Evolutionary conservation across 1,140 invertebrate species (phyloP), one percentile per base, ranked within the genome.

Genomic region (Bombyx mori): DNA sequence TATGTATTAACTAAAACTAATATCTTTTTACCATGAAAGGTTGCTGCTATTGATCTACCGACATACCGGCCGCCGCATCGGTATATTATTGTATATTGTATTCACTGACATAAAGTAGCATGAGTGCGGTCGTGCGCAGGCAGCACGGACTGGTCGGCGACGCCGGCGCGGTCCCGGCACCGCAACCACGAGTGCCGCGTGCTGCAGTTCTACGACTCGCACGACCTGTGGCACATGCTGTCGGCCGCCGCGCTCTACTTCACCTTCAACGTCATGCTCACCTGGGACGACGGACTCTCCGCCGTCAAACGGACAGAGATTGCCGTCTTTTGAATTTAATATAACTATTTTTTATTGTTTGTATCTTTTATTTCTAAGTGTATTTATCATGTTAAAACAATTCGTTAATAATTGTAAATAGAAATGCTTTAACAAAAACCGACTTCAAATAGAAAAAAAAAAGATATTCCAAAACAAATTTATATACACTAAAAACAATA

Each of bases 151-250:
- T 84, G 79, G 82, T 79, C 88, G 88, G 59, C 91, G 57, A 92
- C 93, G 42, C 94, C 96, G 9, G 95, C 96, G 3, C 88, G 92
- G 66, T 96, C 95, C 0, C 89, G 95, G 46, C 89, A 91, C 57
- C 89, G 88, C 58, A 98, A 98, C 79, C 90, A 91, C 68, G 90
- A 92, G 50, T 98, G 96, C 81, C 86, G 56, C 63, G 71, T 78
- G 53, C 45, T 58, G 44, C 52, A 50, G 62, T 97, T 97, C 78
- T 97, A 95, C 80, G 96, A 98, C 85, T 91, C 89, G 56, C 96
- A 98, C 82, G 96, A 98, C 72, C 91, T 97, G 55, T 98, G 96
- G 96, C 96, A 98, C 85, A 93, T 97, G 73, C 86, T 97, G 9
- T 97, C 96, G n/a, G 94, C 96, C n/a, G 89, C 92, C 26, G 94